Percentiles rank a stretch among this genome's conserved stretches.
Evolutionary conservation across 2,113 vertebrate genomes (phyloP).

Genomic region (Hydrolagus affinis): DNA sequence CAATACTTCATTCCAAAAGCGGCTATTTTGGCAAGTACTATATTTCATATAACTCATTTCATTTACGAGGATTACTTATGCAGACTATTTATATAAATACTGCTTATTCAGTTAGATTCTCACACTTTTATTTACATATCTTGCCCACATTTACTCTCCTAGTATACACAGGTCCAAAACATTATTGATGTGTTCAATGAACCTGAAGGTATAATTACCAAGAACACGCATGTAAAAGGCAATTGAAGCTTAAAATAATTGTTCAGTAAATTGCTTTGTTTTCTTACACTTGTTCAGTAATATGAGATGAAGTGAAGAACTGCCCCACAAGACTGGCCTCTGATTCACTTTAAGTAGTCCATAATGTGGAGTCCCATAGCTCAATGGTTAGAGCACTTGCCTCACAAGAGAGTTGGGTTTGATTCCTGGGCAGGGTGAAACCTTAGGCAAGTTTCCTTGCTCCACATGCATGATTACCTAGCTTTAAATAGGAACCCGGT

Average conservation of each 20-base stretch:
- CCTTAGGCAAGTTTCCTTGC: too few species aligned
- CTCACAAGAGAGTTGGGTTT: too few species aligned
- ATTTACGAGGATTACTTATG: conserved; percentile 2
- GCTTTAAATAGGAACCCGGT: too few species aligned
- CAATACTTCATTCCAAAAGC: not conserved
- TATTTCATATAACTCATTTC: not conserved
- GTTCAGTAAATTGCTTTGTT: not conserved
- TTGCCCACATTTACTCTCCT: not conserved
- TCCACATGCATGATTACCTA: too few species aligned
- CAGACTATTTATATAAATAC: conserved; percentile 15
- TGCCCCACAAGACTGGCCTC: not conserved
- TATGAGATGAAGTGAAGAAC: too few species aligned
- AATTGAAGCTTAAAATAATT: not conserved
- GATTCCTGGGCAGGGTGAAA: too few species aligned
- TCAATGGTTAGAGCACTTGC: too few species aligned
- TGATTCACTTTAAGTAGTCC: not conserved
- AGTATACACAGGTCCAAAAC: too few species aligned
- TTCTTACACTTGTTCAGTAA: too few species aligned
- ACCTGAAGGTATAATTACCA: not conserved
- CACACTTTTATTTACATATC: conserved; percentile 15
- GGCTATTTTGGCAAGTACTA: not conserved
- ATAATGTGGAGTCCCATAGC: too few species aligned
- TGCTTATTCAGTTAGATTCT: not conserved
- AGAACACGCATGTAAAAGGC: not conserved
- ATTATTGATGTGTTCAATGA: not conserved